Evolutionary conservation across 2,888 invertebrate genomes (phyloP), one percentile per base, ranked within the genome.

Genomic region (Ophraella communa): DNA sequence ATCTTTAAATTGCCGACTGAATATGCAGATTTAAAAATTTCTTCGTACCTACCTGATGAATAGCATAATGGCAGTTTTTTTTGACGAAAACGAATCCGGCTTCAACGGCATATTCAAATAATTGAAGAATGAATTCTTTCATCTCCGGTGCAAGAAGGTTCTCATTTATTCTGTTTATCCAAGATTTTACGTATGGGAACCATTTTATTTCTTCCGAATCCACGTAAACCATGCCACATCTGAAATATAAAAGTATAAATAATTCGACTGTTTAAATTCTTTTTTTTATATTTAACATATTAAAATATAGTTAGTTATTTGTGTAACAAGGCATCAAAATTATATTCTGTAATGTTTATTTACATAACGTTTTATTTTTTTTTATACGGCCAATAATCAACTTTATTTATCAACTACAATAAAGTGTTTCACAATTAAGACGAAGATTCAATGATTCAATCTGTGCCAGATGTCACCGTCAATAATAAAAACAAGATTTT

Each of bases 161-260:
- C 0, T 86, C 85, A 0, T 85, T 78, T 2, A 89, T 78, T 11
- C 82, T 84, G 0, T 85, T 83, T 1, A 90, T 79, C 95, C 95
- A 96, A 0, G 93, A 91, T 69, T 88, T 87, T 0, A 94, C 90
- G 72, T 87, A 89, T 0, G 95, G 95, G 73, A 91, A 78, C 89
- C 92, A 95, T 54, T 91, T 90, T 52, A 95, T 83, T 75, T 95
- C 94, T 2, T 89, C 87, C 0, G 95, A 89, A 79, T 96, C 95
- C 7, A 95, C 88, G 79, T 94, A 96, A 1, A 96, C 95, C 95
- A 96, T 96, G 53, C 95, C 95, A 72, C 90, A 89, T 20, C 89
- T 87, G 55, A 65, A 58, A 27, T 27, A n/a, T 4, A 17, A 17
- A 14, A 30, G 11, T 3, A 1, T 3, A 10, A 30, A 10, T n/a